These are phyloP conservation scores for Chromobotia macracanthus DNA, from an alignment of 2,797 vertebrate genomes.

Conservation along the genomic window DNA sequence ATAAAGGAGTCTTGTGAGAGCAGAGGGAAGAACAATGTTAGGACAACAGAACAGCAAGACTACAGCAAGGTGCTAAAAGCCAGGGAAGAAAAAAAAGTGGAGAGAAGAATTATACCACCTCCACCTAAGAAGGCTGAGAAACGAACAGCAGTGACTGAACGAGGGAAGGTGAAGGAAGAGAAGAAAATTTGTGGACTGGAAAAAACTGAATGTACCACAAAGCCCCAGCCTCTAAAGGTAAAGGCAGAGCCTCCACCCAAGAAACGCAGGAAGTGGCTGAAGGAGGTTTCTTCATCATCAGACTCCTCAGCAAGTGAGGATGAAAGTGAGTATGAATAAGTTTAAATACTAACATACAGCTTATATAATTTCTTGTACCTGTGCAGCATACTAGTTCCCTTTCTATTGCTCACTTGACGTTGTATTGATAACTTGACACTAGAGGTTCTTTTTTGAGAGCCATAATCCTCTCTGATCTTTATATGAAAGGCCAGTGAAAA, in stretches of 20 bases:
- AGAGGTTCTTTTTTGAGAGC: no score
- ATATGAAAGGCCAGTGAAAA: no score
- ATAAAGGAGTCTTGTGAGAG: slow-evolving; percentile 68
- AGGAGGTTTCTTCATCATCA: slow-evolving; percentile 86
- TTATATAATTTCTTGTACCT: no score
- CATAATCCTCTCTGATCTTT: no score
- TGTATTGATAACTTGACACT: no score
- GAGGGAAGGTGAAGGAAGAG: slow-evolving; percentile 60
- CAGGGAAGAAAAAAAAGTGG: slow-evolving; percentile 60
- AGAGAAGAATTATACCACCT: slow-evolving; percentile 64
- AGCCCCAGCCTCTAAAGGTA: slow-evolving; percentile 78
- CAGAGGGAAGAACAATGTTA: slow-evolving; percentile 69
- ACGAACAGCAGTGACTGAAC: slow-evolving; percentile 63
- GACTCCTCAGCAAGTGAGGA: slow-evolving; percentile 91
- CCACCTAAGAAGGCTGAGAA: slow-evolving; percentile 65
- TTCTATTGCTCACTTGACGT: no score
- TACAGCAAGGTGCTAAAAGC: slow-evolving; percentile 43
- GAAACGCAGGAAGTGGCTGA: slow-evolving; percentile 94
- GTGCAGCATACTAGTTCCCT: no score
- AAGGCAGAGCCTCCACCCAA: slow-evolving; percentile 79
- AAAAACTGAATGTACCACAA: slow-evolving; percentile 64
- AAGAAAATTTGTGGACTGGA: slow-evolving; percentile 53
- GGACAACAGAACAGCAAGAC: slow-evolving; percentile 51
- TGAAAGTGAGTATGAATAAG: slow-evolving; percentile 72
- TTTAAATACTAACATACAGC: no score